These are phyloP conservation scores for Lydus trimaculatus DNA, from an alignment of 2,888 invertebrate genomes.

Conservation along the genomic window DNA sequence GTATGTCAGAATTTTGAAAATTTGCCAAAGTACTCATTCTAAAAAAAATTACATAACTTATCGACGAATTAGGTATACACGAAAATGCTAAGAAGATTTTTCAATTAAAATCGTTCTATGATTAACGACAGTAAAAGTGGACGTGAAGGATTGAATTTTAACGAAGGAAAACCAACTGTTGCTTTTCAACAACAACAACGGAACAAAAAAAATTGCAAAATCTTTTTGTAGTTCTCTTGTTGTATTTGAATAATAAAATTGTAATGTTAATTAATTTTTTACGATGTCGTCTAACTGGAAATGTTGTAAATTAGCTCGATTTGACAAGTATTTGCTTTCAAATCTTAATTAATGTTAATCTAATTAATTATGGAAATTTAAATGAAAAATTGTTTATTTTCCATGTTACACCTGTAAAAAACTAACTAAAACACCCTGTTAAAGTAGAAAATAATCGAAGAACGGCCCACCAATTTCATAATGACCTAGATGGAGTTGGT, in stretches of 20 bases:
- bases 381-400: background rate
- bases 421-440: background rate
- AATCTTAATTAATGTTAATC: background rate
- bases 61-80: too few relatives aligned
- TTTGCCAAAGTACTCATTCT: conserved; percentile 1
- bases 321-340: too few relatives aligned
- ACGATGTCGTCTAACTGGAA: background rate
- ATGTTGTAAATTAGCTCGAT: background rate
- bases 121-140: background rate
- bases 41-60: background rate
- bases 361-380: background rate
- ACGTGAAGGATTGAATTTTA: background rate
- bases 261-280: background rate
- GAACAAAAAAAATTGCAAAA: too few relatives aligned
- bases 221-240: too few relatives aligned
- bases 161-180: conserved; percentile 25
- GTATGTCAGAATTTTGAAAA: conserved; percentile 1
- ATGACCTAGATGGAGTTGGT: conserved; percentile 41
- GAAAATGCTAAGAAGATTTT: too few relatives aligned
- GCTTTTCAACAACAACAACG: too few relatives aligned
- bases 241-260: too few relatives aligned
- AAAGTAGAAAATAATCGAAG: conserved; percentile 22
- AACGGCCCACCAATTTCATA: conserved; percentile 38
- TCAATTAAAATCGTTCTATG: background rate
- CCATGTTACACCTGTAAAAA: background rate